Evolutionary conservation across 2,888 invertebrate genomes (phyloP).

Genomic region (Ennomos fuscantarius): DNA sequence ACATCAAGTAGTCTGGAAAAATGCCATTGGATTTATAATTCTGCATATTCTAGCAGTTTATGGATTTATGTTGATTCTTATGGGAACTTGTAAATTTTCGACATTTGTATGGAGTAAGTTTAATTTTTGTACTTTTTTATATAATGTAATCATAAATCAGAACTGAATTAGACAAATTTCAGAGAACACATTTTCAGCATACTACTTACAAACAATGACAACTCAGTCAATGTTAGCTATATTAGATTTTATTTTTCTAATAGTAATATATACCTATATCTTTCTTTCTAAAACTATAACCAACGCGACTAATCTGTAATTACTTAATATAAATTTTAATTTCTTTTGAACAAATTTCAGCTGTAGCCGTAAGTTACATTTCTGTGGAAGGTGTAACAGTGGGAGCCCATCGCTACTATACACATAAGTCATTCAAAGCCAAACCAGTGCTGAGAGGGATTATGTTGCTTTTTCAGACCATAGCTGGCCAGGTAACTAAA

Average conservation of each 20-base stretch:
- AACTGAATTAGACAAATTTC: too few relatives aligned
- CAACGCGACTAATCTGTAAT: too few relatives aligned
- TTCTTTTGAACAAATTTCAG: constrained; percentile 34
- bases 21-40: constrained; percentile 84
- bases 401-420: constrained; percentile 92
- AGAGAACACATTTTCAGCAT: too few relatives aligned
- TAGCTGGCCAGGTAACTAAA: constrained; percentile 89
- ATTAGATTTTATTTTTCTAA: too few relatives aligned
- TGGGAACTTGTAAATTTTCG: constrained; percentile 48
- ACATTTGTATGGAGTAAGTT: constrained; percentile 63
- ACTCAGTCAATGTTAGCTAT: neutral
- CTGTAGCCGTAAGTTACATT: constrained; percentile 17
- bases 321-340: too few relatives aligned
- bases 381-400: constrained; percentile 89
- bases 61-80: constrained; percentile 62
- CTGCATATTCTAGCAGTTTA: constrained; percentile 82
- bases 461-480: constrained; percentile 88
- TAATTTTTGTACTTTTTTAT: neutral
- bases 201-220: too few relatives aligned
- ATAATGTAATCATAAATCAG: too few relatives aligned
- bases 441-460: constrained; percentile 85
- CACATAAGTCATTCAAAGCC: constrained; percentile 92
- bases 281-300: too few relatives aligned
- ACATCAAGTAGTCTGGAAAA: constrained; percentile 86
- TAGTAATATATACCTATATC: too few relatives aligned